Conservation (phyloP, 2,797 vertebrate species). For the Crocodylus rhombifer region DNA sequence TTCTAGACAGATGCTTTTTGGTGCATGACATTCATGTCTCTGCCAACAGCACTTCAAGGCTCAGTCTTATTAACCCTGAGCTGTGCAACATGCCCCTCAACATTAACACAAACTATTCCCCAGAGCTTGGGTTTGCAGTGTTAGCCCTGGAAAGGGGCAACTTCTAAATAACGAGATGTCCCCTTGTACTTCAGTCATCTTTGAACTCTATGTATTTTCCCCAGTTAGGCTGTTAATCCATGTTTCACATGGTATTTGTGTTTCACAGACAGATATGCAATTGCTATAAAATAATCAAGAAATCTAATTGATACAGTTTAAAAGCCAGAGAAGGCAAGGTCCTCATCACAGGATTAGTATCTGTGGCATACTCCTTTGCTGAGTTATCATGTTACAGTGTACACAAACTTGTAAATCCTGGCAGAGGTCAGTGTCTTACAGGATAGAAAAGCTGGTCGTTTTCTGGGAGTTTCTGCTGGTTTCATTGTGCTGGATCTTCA, state of each 20-base stretch:
- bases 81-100: not conserved
- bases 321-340: no score
- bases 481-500: not conserved
- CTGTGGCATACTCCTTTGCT: no score
- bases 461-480: not conserved
- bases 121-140: not conserved
- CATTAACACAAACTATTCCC: not conserved
- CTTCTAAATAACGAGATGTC: not conserved
- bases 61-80: not conserved
- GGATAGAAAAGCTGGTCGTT: not conserved
- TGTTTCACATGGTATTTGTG: not conserved
- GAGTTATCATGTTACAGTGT: no score
- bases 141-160: fast-evolving
- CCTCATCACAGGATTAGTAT: no score
- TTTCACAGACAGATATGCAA: no score
- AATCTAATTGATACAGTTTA: no score
- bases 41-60: not conserved
- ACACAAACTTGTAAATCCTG: no score
- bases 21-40: not conserved
- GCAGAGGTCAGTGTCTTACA: no score
- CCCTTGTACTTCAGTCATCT: no score
- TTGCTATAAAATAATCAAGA: no score
- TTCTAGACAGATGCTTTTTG: not conserved
- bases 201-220: not conserved
- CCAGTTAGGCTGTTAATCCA: not conserved